Base-by-base conservation (phyloP, 2,888 invertebrate genomes). In the Pantelozetes paolii region DNA sequence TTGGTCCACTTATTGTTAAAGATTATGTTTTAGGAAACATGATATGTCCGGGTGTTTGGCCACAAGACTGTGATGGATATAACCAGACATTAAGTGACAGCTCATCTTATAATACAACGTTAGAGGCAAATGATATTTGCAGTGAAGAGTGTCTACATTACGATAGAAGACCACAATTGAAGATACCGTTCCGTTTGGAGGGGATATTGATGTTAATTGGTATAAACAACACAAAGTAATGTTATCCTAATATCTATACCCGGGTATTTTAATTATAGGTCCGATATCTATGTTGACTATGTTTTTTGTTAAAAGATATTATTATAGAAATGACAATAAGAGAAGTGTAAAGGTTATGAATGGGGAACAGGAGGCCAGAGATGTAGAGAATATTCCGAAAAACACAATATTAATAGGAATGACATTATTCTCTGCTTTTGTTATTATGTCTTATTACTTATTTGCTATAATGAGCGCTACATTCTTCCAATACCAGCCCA, bases 1-100 rank as follows among this genome's bases (percentile, higher is more conserved):
- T 75, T 2, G 50, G 70, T 30, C 75, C 75, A 20, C 40, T 75
- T n/a, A 18, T 73, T 9, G 70, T 50, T 13, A 42, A n/a, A 9
- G 40, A 69, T 13, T 75, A 26, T 70, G 45, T 73, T 6, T 15
- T 50, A 6, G 73, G 73, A 8, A 45, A 73, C n/a, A n/a, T n/a
- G n/a, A 11, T 36, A 28, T 57, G 57, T 57, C 30, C 28, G 1
- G 57, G 30, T 23, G 20, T 45, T 13, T 57, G 28, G 20, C 26
- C 36, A 2, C 26, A 42, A 6, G 70, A 50, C 30, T 57, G 57
- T 30, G 9, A 9, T 15, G 9, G 13, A 6, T 20, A 20, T 18
- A 28, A 15, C 20, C 13, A 13, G 11, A 26, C 67, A 30, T 23
- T 15, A 26, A 3, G 30, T 11, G n/a, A n/a, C n/a, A n/a, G n/a